Base-by-base conservation (phyloP, 2,888 invertebrate genomes). In the Strigamia maritima region DNA sequence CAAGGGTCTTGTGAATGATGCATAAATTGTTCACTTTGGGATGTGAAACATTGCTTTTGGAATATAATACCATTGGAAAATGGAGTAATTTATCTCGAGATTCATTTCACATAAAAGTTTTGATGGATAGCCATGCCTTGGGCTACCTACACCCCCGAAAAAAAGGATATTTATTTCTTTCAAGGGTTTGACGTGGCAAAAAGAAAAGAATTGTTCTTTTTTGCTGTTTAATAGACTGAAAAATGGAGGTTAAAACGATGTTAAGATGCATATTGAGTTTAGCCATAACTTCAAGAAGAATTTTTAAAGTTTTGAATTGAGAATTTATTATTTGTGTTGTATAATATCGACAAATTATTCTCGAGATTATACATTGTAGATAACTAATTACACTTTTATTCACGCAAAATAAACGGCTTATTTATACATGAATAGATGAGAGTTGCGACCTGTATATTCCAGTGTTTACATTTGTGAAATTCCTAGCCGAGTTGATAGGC, bases 41-140 rank as follows among this genome's bases (percentile, higher is more conserved):
- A 49, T 49, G 49, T 49, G 49, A n/a, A n/a, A 49, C 49, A 49
- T 49, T 49, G 49, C 49, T 49, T n/a, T 49, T 2, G 49, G 3
- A n/a, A n/a, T 49, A 49, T 49, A 49, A n/a, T 49, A 49, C 49
- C 49, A 49, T 49, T 49, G 49, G 49, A 49, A 49, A 49, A 49
- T 49, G 49, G 49, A 49, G 49, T 49, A 49, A 49, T 49, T 49
- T 49, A 49, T 49, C 49, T n/a, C n/a, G 49, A 49, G 49, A 49
- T 49, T 49, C 49, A 49, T 49, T 49, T 49, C 49, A 49, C 49
- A 49, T 49, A 49, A 49, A 49, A 49, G 49, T 49, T 49, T 49
- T 49, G 49, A 49, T 49, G 49, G 49, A 49, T 49, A 49, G 49
- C 44, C n/a, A 49, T 49, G 49, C 49, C 49, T 49, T 49, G 7